These are phyloP conservation scores for Lepidocyrtinus sp. DNA, from an alignment of 2,888 invertebrate genomes.

Conservation along the genomic window DNA sequence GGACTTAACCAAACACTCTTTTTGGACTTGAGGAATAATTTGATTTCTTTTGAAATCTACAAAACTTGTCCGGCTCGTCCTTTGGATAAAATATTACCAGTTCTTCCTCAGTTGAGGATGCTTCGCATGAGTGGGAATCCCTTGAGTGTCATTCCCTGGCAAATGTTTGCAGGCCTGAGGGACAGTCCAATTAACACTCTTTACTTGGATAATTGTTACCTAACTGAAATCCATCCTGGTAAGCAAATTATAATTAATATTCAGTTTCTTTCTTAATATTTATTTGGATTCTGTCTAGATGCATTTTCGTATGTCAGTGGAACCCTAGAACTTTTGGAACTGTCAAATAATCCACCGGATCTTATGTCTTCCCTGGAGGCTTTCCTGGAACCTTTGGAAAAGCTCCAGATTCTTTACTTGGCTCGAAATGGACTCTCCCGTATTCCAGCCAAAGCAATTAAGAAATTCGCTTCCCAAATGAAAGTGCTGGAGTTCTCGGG, in stretches of 20 bases:
- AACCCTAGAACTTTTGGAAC: slow-evolving; percentile 46
- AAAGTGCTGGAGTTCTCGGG: slow-evolving; percentile 47
- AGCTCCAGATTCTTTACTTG: slow-evolving; percentile 33
- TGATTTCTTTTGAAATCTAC: slow-evolving; percentile 51
- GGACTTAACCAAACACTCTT: slow-evolving; percentile 25
- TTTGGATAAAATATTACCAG: slow-evolving; percentile 37
- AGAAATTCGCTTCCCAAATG: slow-evolving; percentile 18
- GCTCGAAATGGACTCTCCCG: slow-evolving; percentile 39
- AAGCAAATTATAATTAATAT: slow-evolving; percentile 13
- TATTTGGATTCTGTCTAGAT: slow-evolving; percentile 57
- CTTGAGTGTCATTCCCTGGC: slow-evolving; percentile 57
- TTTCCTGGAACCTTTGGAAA: not conserved
- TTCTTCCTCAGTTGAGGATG: slow-evolving; percentile 44
- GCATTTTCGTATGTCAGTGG: slow-evolving; percentile 51
- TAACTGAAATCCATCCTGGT: slow-evolving; percentile 61
- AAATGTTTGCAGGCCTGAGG: slow-evolving; percentile 64
- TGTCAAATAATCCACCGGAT: slow-evolving; percentile 59
- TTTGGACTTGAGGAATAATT: slow-evolving; percentile 43
- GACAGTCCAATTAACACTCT: slow-evolving; percentile 47
- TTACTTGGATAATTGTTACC: slow-evolving; percentile 45
- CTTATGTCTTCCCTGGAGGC: not conserved
- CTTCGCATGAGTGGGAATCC: slow-evolving; percentile 63
- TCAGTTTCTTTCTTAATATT: not conserved
- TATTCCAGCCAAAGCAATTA: slow-evolving; percentile 50
- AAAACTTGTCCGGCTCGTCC: slow-evolving; percentile 28